Evolutionary conservation across 2,797 vertebrate genomes (phyloP).

Genomic region (Hydrocynus forskahlii): DNA sequence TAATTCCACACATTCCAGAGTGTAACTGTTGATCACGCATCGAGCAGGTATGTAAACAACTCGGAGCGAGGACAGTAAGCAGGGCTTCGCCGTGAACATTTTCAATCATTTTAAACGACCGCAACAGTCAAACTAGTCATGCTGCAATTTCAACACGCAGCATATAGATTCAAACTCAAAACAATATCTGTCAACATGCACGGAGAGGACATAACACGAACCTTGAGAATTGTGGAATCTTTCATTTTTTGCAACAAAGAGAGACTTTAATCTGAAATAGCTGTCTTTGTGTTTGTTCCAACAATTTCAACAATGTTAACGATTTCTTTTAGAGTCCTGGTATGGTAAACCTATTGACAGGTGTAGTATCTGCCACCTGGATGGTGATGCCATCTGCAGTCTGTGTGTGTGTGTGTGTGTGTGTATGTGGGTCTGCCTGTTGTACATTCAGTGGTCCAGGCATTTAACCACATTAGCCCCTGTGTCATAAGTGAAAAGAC

Average conservation of each 20-base stretch:
- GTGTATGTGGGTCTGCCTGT: background rate
- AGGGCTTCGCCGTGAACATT: slow-evolving; percentile 61
- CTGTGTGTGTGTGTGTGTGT: slow-evolving; percentile 14
- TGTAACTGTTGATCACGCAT: slow-evolving; percentile 67
- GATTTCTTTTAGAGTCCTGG: no score
- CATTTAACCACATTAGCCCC: background rate
- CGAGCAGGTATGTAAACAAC: slow-evolving; percentile 73
- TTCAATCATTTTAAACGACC: slow-evolving; percentile 52
- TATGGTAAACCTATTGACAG: no score
- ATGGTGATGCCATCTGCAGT: background rate
- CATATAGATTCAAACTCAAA: slow-evolving; percentile 45
- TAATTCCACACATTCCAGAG: slow-evolving; percentile 68
- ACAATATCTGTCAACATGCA: slow-evolving; percentile 29
- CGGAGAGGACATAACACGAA: background rate
- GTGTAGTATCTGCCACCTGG: background rate
- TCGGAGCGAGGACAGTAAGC: slow-evolving; percentile 58
- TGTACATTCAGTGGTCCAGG: background rate
- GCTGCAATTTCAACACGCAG: slow-evolving; percentile 45
- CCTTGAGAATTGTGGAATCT: background rate
- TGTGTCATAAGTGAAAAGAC: slow-evolving; percentile 27
- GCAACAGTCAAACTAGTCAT: slow-evolving; percentile 51
- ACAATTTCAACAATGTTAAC: background rate
- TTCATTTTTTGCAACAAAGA: slow-evolving; percentile 6
- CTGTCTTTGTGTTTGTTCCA: background rate
- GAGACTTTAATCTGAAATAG: background rate